phyloP scores from a whole-genome alignment of 2,113 vertebrate species.

The Oreochromis tanganicae region DNA sequence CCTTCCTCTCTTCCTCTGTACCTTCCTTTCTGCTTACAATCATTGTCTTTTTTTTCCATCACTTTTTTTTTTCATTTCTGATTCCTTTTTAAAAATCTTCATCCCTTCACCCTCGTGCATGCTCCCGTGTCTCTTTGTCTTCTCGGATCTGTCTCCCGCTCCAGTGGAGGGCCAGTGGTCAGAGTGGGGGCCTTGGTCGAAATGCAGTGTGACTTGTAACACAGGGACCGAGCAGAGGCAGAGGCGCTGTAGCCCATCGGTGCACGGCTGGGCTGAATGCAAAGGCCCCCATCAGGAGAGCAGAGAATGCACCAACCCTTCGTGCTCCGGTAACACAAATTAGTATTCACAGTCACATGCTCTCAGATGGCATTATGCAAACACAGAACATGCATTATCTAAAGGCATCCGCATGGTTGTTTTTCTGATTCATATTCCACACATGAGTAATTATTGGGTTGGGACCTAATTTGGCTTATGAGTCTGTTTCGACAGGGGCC shows the following conservation, averaged over 20 bases:
- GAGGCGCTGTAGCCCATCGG: constrained; percentile 84
- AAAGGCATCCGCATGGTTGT: background rate
- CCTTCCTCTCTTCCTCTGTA: background rate
- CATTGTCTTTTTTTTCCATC: background rate
- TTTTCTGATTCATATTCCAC: background rate
- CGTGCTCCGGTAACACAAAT: constrained; percentile 80
- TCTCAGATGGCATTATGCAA: constrained; percentile 21
- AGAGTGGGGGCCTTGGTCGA: constrained; percentile 91
- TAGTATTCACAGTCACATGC: background rate
- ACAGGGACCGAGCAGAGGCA: constrained; percentile 88
- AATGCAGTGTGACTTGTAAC: constrained; percentile 87
- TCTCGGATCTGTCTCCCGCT: constrained; percentile 39
- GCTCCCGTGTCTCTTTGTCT: constrained; percentile 13
- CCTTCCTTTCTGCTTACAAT: background rate
- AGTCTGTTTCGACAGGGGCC: background rate
- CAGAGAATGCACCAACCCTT: constrained; percentile 82
- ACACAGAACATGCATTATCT: constrained; percentile 12
- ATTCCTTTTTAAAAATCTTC: background rate
- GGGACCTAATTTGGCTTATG: background rate
- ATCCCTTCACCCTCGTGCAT: background rate
- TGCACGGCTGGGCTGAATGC: constrained; percentile 90
- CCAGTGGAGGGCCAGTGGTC: constrained; percentile 97
- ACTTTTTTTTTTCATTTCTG: background rate
- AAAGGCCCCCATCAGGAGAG: constrained; percentile 86
- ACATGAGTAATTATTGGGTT: background rate